These are phyloP conservation scores for Microctonus aethiopoides DNA, from an alignment of 2,888 invertebrate genomes.

Conservation along the genomic window DNA sequence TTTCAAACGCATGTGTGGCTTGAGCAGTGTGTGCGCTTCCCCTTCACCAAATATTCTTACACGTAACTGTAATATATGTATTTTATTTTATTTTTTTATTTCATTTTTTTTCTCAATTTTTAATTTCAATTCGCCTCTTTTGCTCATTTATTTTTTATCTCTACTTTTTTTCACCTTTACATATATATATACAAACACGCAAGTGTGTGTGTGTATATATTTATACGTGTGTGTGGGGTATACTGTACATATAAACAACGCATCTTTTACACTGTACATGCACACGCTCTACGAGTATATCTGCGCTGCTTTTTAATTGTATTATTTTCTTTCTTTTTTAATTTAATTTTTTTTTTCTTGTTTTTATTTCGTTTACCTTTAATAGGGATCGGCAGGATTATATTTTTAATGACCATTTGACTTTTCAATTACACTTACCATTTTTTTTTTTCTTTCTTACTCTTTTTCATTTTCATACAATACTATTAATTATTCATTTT, in stretches of 20 bases:
- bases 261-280: slow-evolving; percentile 67
- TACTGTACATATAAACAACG: slow-evolving; percentile 67
- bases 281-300: slow-evolving; percentile 61
- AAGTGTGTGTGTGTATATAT: too few species aligned
- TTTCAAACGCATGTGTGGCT: too few species aligned
- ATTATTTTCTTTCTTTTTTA: slow-evolving; percentile 33
- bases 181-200: not conserved
- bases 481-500: slow-evolving; percentile 8
- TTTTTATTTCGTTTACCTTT: not conserved
- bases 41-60: slow-evolving; percentile 57
- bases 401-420: slow-evolving; percentile 41
- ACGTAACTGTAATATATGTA: slow-evolving; percentile 61
- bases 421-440: slow-evolving; percentile 43
- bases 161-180: slow-evolving; percentile 45
- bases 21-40: slow-evolving; percentile 50
- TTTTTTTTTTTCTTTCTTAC: slow-evolving; percentile 23
- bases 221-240: slow-evolving; percentile 29
- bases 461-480: slow-evolving; percentile 17
- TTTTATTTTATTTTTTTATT: slow-evolving; percentile 49
- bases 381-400: slow-evolving; percentile 41
- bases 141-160: slow-evolving; percentile 39
- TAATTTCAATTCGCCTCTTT: slow-evolving; percentile 36
- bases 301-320: slow-evolving; percentile 58
- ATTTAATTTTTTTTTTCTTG: slow-evolving; percentile 12
- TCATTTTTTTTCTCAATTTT: slow-evolving; percentile 46